Conservation (phyloP, 2,113 vertebrate genomes). For the Isurus oxyrinchus region DNA sequence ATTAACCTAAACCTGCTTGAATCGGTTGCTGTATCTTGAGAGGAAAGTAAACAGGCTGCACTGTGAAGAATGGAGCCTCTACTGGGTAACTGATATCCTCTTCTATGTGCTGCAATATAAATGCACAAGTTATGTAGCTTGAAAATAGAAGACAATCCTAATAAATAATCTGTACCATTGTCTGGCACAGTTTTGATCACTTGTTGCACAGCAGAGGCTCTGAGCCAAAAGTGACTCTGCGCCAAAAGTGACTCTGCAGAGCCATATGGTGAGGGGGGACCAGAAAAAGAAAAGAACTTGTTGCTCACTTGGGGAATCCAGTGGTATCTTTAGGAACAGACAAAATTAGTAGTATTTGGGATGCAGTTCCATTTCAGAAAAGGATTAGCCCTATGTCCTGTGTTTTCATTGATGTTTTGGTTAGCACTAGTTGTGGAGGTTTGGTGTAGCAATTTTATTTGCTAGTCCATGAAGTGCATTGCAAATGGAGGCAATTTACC, state of each 20-base stretch:
- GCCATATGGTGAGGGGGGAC: neutral
- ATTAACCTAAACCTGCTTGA: neutral
- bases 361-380: neutral
- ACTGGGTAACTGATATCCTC: neutral
- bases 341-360: neutral
- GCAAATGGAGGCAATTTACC: neutral
- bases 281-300: neutral
- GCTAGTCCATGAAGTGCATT: neutral
- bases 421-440: neutral
- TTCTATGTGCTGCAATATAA: neutral
- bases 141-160: neutral
- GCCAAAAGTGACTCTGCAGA: neutral
- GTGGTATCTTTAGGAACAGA: neutral
- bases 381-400: neutral
- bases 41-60: neutral
- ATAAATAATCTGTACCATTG: neutral
- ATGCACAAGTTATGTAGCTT: neutral
- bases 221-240: neutral
- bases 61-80: neutral
- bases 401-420: neutral
- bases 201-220: neutral
- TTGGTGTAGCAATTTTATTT: neutral
- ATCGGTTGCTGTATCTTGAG: neutral
- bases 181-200: neutral
- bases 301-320: neutral